phyloP scores from a whole-genome alignment of 2,888 invertebrate genomes.

The Octodonta nipae region DNA sequence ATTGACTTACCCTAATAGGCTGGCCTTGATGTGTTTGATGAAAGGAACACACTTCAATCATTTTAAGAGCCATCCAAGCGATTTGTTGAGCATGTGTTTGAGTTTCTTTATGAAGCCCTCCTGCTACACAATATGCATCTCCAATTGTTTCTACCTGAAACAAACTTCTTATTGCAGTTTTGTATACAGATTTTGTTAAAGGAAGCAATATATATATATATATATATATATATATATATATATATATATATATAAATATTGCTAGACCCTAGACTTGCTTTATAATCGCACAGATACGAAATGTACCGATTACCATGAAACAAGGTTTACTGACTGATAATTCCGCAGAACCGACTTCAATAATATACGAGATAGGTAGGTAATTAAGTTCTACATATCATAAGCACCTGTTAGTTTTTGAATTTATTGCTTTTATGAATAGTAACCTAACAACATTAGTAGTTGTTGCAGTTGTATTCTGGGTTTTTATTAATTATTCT shows the following conservation, averaged over 20 bases:
- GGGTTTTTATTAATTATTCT: no score
- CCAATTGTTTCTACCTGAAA: slow-evolving; percentile 87
- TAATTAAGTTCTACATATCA: no score
- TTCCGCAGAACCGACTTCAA: no score
- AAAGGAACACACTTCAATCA: slow-evolving; percentile 79
- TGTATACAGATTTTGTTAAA: slow-evolving; percentile 19
- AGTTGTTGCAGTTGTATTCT: no score
- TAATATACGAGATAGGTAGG: no score
- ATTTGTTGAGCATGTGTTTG: slow-evolving; percentile 86
- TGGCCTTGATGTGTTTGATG: slow-evolving; percentile 85
- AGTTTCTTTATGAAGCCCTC: slow-evolving; percentile 76
- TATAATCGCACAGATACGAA: no score
- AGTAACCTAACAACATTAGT: no score
- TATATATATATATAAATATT: slow-evolving; percentile 1
- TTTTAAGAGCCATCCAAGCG: slow-evolving; percentile 90
- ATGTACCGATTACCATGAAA: no score
- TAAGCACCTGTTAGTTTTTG: no score
- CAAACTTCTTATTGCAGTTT: slow-evolving; percentile 3
- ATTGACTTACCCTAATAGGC: slow-evolving; percentile 61
- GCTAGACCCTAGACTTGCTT: no score
- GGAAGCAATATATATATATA: neutral
- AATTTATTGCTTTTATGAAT: no score
- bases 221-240: slow-evolving; percentile 1
- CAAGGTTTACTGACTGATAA: no score
- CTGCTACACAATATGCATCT: slow-evolving; percentile 91